Percentiles rank a stretch among this genome's conserved stretches.
phyloP scores from a whole-genome alignment of 2,888 invertebrate genomes.

The Liodrosophila aerea region DNA sequence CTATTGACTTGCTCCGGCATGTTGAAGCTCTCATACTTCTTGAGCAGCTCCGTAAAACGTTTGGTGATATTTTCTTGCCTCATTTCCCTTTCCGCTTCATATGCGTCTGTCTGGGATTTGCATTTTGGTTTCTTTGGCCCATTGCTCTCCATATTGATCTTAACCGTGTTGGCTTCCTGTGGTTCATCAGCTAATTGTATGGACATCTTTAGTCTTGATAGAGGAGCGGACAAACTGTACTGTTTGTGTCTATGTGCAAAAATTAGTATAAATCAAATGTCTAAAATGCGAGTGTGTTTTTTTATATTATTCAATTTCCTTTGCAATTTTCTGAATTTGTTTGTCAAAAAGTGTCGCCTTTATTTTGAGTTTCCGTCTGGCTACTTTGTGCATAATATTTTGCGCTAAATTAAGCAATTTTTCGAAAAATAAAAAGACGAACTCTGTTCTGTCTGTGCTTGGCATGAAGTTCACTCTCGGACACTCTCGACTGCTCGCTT shows the following conservation, averaged over 20 bases:
- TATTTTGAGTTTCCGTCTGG: constrained; percentile 25
- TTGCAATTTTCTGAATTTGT: constrained; percentile 8
- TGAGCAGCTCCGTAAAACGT: constrained; percentile 53
- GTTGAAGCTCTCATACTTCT: constrained; percentile 49
- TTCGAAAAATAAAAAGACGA: constrained; percentile 17
- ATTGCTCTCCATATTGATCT: constrained; percentile 1
- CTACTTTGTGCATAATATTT: constrained; percentile 46
- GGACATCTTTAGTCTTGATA: too few relatives aligned
- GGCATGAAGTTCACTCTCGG: background rate
- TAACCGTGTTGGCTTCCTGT: background rate
- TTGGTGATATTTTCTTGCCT: constrained; percentile 53
- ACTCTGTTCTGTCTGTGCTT: constrained; percentile 39
- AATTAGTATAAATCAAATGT: background rate
- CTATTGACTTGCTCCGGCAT: constrained; percentile 24
- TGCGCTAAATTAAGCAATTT: constrained; percentile 77
- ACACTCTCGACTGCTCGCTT: constrained; percentile 16
- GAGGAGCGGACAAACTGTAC: too few relatives aligned
- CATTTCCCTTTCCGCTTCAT: constrained; percentile 39
- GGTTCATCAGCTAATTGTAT: background rate
- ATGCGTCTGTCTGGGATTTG: background rate
- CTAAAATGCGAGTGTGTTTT: background rate
- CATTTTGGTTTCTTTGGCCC: constrained; percentile 14
- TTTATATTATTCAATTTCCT: constrained; percentile 5
- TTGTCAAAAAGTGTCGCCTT: too few relatives aligned
- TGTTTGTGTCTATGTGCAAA: too few relatives aligned